These are phyloP conservation scores for Leuciscus idus DNA, from an alignment of 2,113 vertebrate species.

Conservation along the genomic window DNA sequence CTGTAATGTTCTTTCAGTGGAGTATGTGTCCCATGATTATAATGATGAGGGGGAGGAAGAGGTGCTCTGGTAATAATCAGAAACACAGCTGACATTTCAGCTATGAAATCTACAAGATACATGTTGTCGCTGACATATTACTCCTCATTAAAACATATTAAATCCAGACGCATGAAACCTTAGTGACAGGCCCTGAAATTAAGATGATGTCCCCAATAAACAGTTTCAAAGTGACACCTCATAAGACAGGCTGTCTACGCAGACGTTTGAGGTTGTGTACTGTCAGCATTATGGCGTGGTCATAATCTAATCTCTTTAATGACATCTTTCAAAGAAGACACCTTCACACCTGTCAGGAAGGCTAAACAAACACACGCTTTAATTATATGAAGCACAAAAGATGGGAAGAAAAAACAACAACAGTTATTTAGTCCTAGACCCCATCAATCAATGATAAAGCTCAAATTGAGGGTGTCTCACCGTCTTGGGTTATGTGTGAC, in stretches of 20 bases:
- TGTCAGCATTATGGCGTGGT: slow-evolving; percentile 17
- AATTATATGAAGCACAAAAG: slow-evolving; percentile 1
- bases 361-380: slow-evolving; percentile 39
- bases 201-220: slow-evolving; percentile 34
- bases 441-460: not conserved
- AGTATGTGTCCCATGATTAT: slow-evolving; percentile 33
- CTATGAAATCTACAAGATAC: slow-evolving; percentile 42
- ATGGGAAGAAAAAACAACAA: not conserved
- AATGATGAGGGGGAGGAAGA: not conserved
- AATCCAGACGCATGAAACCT: slow-evolving; percentile 27
- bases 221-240: slow-evolving; percentile 20
- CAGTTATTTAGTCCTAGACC: not conserved
- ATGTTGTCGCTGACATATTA: slow-evolving; percentile 27
- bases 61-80: slow-evolving; percentile 40
- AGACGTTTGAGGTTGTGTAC: slow-evolving; percentile 12
- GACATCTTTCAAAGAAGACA: slow-evolving; percentile 14
- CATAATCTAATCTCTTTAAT: slow-evolving; percentile 14
- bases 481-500: slow-evolving; percentile 83
- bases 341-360: slow-evolving; percentile 21
- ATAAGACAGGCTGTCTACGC: not conserved
- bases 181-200: slow-evolving; percentile 31
- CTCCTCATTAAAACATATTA: slow-evolving; percentile 47
- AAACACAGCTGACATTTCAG: slow-evolving; percentile 48
- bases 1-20: slow-evolving; percentile 23
- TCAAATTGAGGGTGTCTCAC: slow-evolving; percentile 70